Base-by-base conservation (phyloP, 2,113 vertebrate species). In the Helogale parvula region DNA sequence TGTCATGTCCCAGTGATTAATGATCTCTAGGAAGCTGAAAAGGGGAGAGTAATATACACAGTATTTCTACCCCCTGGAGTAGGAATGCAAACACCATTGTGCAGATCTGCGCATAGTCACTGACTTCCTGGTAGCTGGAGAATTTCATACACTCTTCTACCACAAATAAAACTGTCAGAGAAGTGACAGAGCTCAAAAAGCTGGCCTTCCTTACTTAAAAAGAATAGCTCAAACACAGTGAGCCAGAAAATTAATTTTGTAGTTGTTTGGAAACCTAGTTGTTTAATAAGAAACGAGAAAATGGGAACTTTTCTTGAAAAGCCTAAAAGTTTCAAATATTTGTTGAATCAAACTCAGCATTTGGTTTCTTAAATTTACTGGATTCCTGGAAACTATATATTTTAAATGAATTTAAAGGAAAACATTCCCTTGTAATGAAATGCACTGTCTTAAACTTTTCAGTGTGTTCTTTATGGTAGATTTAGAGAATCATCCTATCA, bases 1-100 rank as follows among this genome's bases (percentile, higher is more conserved):
- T 98, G 99, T 99, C 99, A 98, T 98, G 98, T 99, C 98, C 84
- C 96, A 96, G 99, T 99, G 99, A 99, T 99, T 99, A 99, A 99
- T 99, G 99, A 98, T 99, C 98, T 98, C 98, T 98, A 97, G 97
- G 98, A 98, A 98, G 98, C 98, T 85, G 89, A 98, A 98, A 98
- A 98, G 97, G 93, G 80, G 97, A 98, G 97, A 98, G 98, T 98
- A 98, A 98, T 98, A 98, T 98, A 99, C 98, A 93, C 99, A 98
- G 98, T 98, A 98, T 98, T 99, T 98, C 98, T 98, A 98, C 99
- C 99, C 98, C 98, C 98, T 98, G 98, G 98, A 98, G 98, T 93
- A 99, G 98, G 99, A 99, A 99, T 99, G 98, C 99, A 98, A 98
- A 98, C 98, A 98, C 98, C 97, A 99, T 99, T 99, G 99, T 99